These are phyloP conservation scores for Tetranychus cinnabarinus DNA, from an alignment of 1,140 invertebrate genomes.

Conservation along the genomic window DNA sequence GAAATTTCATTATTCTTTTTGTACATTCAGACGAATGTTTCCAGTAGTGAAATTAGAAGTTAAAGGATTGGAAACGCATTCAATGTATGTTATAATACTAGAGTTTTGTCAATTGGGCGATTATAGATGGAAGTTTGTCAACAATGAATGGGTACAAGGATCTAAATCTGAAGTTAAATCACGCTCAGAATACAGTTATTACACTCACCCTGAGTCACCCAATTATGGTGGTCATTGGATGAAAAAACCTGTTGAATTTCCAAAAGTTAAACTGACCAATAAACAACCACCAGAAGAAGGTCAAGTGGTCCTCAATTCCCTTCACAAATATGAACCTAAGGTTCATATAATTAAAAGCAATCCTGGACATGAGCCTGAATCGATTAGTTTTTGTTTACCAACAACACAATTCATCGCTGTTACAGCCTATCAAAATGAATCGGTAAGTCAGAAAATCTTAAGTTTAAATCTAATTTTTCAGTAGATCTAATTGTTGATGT, in stretches of 20 bases:
- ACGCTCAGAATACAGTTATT: slow-evolving; percentile 53
- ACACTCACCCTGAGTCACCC: slow-evolving; percentile 83
- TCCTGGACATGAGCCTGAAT: slow-evolving; percentile 21
- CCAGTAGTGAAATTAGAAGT: slow-evolving; percentile 22
- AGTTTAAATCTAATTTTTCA: background rate
- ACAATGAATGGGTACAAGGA: slow-evolving; percentile 86
- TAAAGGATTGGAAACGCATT: slow-evolving; percentile 59
- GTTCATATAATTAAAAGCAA: slow-evolving; percentile 69
- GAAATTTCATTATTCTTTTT: background rate
- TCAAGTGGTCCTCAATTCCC: slow-evolving; percentile 63
- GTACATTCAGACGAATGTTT: slow-evolving; percentile 11
- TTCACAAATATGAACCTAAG: slow-evolving; percentile 89
- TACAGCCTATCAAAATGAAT: slow-evolving; percentile 33
- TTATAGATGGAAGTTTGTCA: slow-evolving; percentile 91
- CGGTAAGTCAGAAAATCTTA: slow-evolving; percentile 17
- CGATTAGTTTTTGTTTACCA: slow-evolving; percentile 69
- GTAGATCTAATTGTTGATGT: background rate
- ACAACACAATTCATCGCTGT: slow-evolving; percentile 96
- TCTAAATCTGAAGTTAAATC: slow-evolving; percentile 54
- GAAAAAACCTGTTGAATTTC: slow-evolving; percentile 83
- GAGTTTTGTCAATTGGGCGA: slow-evolving; percentile 84
- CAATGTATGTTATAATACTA: slow-evolving; percentile 78
- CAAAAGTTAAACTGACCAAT: slow-evolving; percentile 92
- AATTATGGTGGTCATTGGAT: slow-evolving; percentile 95
- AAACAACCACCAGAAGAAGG: slow-evolving; percentile 61